Evolutionary conservation across 2,888 invertebrate species (phyloP).

Genomic region (Tribolium freemani): DNA sequence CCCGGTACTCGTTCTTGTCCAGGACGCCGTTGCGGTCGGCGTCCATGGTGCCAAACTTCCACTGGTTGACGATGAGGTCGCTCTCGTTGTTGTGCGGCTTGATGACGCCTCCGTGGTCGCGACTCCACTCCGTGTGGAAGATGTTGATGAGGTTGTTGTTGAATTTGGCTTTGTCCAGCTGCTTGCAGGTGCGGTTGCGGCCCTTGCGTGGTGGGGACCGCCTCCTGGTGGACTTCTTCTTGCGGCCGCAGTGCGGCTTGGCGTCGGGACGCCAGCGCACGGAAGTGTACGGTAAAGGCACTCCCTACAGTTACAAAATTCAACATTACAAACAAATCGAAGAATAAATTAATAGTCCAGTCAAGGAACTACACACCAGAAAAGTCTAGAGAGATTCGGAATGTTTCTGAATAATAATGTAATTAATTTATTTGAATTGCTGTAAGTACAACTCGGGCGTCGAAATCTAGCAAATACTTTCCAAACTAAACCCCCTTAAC

Average conservation of each 20-base stretch:
- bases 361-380: too few relatives aligned
- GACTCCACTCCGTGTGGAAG: conserved; percentile 82
- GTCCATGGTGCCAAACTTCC: conserved; percentile 93
- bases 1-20: conserved; percentile 86
- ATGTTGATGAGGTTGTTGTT: conserved; percentile 88
- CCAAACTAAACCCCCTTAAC: too few relatives aligned
- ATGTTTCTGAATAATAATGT: too few relatives aligned
- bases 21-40: conserved; percentile 82
- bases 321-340: too few relatives aligned
- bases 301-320: conserved; percentile 69
- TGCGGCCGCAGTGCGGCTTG: conserved; percentile 77
- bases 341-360: too few relatives aligned
- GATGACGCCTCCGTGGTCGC: conserved; percentile 60
- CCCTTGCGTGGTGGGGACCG: conserved; percentile 74
- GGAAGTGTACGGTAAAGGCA: conserved; percentile 85
- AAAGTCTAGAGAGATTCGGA: too few relatives aligned
- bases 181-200: conserved; percentile 72
- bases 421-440: too few relatives aligned
- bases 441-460: too few relatives aligned
- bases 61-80: conserved; percentile 79
- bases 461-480: too few relatives aligned
- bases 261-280: conserved; percentile 73
- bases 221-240: conserved; percentile 66
- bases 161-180: conserved; percentile 83
- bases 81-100: conserved; percentile 57